Evolutionary conservation across 2,113 vertebrate genomes (phyloP).

Genomic region (Epinephelus cyanopodus): DNA sequence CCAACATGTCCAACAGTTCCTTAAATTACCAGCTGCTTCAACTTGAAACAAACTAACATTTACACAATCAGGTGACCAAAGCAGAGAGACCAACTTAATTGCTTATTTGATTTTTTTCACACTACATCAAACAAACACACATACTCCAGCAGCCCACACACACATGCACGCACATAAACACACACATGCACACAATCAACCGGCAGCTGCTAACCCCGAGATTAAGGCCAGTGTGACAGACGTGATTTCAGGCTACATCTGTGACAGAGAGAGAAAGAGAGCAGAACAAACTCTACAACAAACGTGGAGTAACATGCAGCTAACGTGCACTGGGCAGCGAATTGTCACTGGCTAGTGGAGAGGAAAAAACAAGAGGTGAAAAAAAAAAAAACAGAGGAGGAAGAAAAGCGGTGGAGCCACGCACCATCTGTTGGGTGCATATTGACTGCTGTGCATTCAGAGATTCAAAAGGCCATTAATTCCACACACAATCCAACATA

Average conservation of each 20-base stretch:
- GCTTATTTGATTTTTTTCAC: constrained; percentile 56
- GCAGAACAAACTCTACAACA: constrained; percentile 66
- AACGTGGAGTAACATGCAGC: constrained; percentile 48
- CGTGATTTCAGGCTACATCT: constrained; percentile 79
- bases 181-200: constrained; percentile 36
- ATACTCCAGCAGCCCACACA: neutral
- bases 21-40: constrained; percentile 30
- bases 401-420: constrained; percentile 50
- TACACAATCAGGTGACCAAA: constrained; percentile 43
- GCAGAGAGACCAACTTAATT: constrained; percentile 37
- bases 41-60: constrained; percentile 29
- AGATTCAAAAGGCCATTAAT: constrained; percentile 58
- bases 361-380: constrained; percentile 23
- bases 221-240: constrained; percentile 81
- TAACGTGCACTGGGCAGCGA: constrained; percentile 57
- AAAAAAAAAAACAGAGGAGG: constrained; percentile 31
- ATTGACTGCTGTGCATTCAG: constrained; percentile 61
- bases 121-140: constrained; percentile 32
- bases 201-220: constrained; percentile 76
- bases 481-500: constrained; percentile 26
- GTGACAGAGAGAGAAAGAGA: constrained; percentile 69
- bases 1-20: neutral
- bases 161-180: constrained; percentile 7
- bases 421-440: constrained; percentile 77
- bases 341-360: constrained; percentile 63